Conservation (phyloP, 2,797 vertebrate species). For the Myripristis jacobus region DNA sequence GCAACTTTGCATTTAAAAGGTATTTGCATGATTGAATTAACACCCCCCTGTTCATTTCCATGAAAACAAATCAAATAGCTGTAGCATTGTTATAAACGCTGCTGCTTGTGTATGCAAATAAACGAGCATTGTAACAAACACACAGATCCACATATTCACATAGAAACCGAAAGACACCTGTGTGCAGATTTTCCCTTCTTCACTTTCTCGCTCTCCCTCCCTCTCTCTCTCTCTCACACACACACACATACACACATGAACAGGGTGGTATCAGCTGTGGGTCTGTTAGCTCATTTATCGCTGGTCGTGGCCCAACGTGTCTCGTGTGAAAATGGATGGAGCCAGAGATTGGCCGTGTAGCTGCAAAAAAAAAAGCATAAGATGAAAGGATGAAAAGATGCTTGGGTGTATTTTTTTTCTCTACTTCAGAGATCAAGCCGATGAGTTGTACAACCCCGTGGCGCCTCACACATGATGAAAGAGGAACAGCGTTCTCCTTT, state of each 20-base stretch:
- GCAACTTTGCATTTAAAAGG: conserved; percentile 35
- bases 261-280: conserved; percentile 55
- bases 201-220: conserved; percentile 4
- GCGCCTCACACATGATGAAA: conserved; percentile 78
- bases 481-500: conserved; percentile 55
- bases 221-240: conserved; percentile 10
- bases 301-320: conserved; percentile 35
- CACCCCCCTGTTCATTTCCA: conserved; percentile 23
- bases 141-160: conserved; percentile 10
- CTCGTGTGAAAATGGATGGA: conserved; percentile 59
- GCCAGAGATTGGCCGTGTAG: conserved; percentile 59
- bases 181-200: not conserved
- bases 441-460: conserved; percentile 75
- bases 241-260: conserved; percentile 12
- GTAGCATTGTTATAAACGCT: conserved; percentile 21
- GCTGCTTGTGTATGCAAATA: conserved; percentile 2
- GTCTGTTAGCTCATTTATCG: conserved; percentile 72
- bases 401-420: conserved; percentile 56
- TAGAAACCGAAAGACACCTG: not conserved
- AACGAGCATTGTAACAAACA: not conserved
- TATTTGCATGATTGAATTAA: conserved; percentile 49
- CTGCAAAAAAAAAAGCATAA: conserved; percentile 33
- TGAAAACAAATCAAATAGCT: conserved; percentile 40
- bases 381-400: conserved; percentile 73
- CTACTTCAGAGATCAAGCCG: conserved; percentile 78